Conservation (phyloP, 1,140 invertebrate species). For the Palaemon carinicauda region DNA sequence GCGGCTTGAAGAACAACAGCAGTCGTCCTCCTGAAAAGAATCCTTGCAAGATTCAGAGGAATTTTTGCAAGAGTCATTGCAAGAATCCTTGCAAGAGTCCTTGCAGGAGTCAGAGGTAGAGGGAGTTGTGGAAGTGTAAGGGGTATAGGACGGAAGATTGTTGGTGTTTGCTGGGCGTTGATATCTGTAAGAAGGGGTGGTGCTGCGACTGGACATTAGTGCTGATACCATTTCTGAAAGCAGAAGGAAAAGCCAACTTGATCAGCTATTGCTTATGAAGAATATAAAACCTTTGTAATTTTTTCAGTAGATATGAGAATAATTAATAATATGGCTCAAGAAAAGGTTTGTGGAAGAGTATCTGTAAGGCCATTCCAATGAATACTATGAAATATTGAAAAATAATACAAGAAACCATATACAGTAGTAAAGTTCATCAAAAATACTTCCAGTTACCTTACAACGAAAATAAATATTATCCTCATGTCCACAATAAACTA, state of each 20-base stretch:
- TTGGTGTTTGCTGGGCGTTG: slow-evolving; percentile 57
- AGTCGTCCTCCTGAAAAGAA: slow-evolving; percentile 4
- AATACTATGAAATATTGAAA: too few species aligned
- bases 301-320: too few species aligned
- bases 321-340: too few species aligned
- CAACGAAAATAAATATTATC: too few species aligned
- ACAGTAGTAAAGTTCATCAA: too few species aligned
- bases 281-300: too few species aligned
- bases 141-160: slow-evolving; percentile 58
- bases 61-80: slow-evolving; percentile 36
- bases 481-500: too few species aligned
- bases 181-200: slow-evolving; percentile 50
- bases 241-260: not conserved
- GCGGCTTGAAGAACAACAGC: slow-evolving; percentile 36
- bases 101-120: slow-evolving; percentile 28
- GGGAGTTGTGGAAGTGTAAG: slow-evolving; percentile 48
- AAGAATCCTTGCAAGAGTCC: slow-evolving; percentile 38
- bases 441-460: too few species aligned
- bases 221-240: slow-evolving; percentile 57
- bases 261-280: too few species aligned
- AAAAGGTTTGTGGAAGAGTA: too few species aligned
- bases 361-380: too few species aligned
- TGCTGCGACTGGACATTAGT: slow-evolving; percentile 46
- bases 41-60: slow-evolving; percentile 16
- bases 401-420: too few species aligned